Percentiles rank a stretch among this genome's conserved stretches.
Conservation (phyloP, 2,113 vertebrate species). For the Dasyurus viverrinus region DNA sequence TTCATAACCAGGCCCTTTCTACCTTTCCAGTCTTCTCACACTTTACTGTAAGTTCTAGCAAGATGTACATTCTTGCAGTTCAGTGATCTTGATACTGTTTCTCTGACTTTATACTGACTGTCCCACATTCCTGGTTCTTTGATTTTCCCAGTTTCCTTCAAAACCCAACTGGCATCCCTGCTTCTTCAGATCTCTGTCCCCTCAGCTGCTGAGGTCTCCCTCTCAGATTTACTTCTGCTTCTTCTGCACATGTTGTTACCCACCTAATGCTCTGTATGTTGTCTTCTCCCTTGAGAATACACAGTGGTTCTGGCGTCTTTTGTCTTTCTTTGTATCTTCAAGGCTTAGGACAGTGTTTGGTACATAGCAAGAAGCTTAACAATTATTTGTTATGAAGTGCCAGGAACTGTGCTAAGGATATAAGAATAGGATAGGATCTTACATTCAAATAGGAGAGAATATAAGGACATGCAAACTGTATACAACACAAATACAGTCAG, state of each 20-base stretch:
- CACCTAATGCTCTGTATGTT: background rate
- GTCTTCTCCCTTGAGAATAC: background rate
- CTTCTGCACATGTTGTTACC: background rate
- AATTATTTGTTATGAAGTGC: background rate
- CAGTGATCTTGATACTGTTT: background rate
- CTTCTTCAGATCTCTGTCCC: background rate
- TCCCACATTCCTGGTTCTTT: background rate
- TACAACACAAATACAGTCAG: background rate
- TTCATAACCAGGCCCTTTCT: background rate
- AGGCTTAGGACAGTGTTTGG: background rate
- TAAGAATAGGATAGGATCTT: background rate
- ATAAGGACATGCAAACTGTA: background rate
- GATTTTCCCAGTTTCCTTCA: background rate
- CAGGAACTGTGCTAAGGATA: background rate
- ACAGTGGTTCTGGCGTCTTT: rapidly evolving
- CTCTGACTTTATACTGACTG: background rate
- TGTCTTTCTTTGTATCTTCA: background rate
- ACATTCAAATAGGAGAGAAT: background rate
- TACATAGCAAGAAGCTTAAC: background rate
- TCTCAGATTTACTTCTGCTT: background rate
- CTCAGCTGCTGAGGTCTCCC: background rate
- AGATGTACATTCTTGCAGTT: background rate
- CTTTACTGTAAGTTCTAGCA: background rate
- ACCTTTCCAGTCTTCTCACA: background rate
- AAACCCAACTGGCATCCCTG: background rate